Conservation (phyloP, 2,888 invertebrate genomes). For the Rhagophthalmus giganteus region DNA sequence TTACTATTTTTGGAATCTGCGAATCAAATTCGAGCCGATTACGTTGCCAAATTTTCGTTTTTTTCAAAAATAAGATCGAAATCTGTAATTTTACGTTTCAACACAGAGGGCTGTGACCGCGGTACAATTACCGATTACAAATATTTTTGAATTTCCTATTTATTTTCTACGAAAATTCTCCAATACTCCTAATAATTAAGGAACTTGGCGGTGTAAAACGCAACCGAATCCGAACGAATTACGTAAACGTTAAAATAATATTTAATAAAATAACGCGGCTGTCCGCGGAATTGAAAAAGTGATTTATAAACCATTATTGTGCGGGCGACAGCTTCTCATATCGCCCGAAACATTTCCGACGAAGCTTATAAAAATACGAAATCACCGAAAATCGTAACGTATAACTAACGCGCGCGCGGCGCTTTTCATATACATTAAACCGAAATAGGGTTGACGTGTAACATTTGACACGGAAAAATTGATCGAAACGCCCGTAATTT, state of each 20-base stretch:
- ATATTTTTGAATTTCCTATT: too few relatives aligned
- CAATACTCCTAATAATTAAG: too few relatives aligned
- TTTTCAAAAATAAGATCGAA: too few relatives aligned
- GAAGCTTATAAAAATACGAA: constrained; percentile 13
- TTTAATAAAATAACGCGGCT: constrained; percentile 19
- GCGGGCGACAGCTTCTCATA: constrained; percentile 16
- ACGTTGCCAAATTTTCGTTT: too few relatives aligned
- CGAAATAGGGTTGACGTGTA: constrained; percentile 1
- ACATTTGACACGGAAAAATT: not conserved
- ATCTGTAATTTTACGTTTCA: too few relatives aligned
- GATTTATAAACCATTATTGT: constrained; percentile 29
- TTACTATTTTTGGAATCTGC: too few relatives aligned
- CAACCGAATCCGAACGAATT: constrained; percentile 16
- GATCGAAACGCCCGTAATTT: not conserved
- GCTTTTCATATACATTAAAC: constrained; percentile 20
- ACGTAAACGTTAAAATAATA: constrained; percentile 25
- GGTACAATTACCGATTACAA: too few relatives aligned
- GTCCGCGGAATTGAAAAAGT: constrained; percentile 24
- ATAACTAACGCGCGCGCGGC: constrained; percentile 16
- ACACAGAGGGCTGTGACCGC: too few relatives aligned
- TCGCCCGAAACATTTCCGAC: constrained; percentile 12
- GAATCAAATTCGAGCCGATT: too few relatives aligned
- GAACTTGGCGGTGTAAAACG: too few relatives aligned
- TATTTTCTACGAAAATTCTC: too few relatives aligned
- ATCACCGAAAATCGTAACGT: constrained; percentile 7